Evolutionary conservation across 2,113 vertebrate species (phyloP).

Genomic region (Gobius niger): DNA sequence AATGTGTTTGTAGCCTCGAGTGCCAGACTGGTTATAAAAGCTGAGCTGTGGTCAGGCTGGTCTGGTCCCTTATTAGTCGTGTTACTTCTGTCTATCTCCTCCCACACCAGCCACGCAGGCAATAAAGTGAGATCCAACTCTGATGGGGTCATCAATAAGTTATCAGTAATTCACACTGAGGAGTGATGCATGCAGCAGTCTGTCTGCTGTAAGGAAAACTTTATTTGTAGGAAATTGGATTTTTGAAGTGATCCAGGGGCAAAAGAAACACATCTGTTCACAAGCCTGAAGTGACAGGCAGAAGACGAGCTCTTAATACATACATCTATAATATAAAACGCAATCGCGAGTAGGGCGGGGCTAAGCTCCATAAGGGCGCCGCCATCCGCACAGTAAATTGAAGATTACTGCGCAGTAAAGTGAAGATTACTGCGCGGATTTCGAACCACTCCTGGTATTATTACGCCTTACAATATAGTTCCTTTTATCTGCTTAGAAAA

Average conservation of each 20-base stretch:
- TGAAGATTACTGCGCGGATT: too few relatives aligned
- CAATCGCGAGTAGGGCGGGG: too few relatives aligned
- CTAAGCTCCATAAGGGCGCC: too few relatives aligned
- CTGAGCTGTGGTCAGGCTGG: conserved; percentile 25
- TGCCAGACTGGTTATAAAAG: conserved; percentile 41
- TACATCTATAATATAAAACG: too few relatives aligned
- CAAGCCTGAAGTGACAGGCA: too few relatives aligned
- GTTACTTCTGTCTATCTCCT: neutral
- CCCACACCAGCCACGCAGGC: neutral
- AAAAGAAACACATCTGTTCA: neutral
- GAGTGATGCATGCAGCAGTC: conserved; percentile 6
- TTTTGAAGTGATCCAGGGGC: neutral
- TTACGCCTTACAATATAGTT: too few relatives aligned
- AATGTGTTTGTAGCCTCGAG: conserved; percentile 38
- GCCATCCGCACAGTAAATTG: too few relatives aligned
- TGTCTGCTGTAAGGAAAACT: neutral
- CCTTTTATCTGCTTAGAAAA: too few relatives aligned
- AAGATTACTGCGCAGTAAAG: too few relatives aligned
- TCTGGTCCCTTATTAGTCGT: neutral
- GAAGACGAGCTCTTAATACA: too few relatives aligned
- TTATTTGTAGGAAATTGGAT: neutral
- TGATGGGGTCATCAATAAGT: neutral
- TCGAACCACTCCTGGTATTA: too few relatives aligned
- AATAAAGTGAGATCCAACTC: neutral
- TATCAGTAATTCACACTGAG: neutral